Percentiles rank a stretch among this genome's conserved stretches.
Conservation (phyloP, 2,797 vertebrate genomes). For the Syngnathus acus region DNA sequence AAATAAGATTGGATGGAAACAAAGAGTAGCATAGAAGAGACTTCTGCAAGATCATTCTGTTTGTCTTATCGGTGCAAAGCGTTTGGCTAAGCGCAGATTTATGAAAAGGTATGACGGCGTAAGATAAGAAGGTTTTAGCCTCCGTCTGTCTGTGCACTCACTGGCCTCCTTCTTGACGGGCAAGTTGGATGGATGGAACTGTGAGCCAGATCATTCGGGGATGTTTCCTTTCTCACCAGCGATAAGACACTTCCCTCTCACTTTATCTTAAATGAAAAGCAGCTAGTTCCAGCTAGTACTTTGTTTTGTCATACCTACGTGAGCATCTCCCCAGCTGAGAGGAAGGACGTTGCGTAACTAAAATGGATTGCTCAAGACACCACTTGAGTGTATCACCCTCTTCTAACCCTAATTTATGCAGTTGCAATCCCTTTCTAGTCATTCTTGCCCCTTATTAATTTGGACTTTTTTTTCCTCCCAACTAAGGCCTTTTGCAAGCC, state of each 20-base stretch:
- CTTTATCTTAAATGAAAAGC: constrained; percentile 33
- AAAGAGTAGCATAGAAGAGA: constrained; percentile 15
- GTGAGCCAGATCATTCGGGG: constrained; percentile 49
- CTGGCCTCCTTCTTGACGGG: constrained; percentile 34
- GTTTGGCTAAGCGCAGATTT: constrained; percentile 52
- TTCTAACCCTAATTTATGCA: too few relatives aligned
- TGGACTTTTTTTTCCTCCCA: constrained; percentile 14
- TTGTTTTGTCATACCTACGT: constrained; percentile 16
- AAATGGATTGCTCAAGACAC: not conserved
- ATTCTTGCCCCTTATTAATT: constrained; percentile 9
- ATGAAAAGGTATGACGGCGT: constrained; percentile 49
- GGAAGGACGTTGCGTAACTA: constrained; percentile 11
- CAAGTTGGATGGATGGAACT: constrained; percentile 31
- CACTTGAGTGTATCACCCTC: not conserved
- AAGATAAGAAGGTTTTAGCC: constrained; percentile 55
- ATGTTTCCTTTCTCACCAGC: constrained; percentile 29
- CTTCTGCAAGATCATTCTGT: constrained; percentile 30
- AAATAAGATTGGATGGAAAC: not conserved
- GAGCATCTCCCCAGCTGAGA: constrained; percentile 19
- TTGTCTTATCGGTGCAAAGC: constrained; percentile 54
- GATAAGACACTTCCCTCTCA: constrained; percentile 32
- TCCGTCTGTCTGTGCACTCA: constrained; percentile 42
- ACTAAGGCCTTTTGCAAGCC: constrained; percentile 32
- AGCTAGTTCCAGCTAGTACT: constrained; percentile 27
- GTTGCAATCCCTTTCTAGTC: not conserved